Percentiles rank a stretch among this genome's conserved stretches.
phyloP scores from a whole-genome alignment of 2,797 vertebrate species.

The Mus minutoides region DNA sequence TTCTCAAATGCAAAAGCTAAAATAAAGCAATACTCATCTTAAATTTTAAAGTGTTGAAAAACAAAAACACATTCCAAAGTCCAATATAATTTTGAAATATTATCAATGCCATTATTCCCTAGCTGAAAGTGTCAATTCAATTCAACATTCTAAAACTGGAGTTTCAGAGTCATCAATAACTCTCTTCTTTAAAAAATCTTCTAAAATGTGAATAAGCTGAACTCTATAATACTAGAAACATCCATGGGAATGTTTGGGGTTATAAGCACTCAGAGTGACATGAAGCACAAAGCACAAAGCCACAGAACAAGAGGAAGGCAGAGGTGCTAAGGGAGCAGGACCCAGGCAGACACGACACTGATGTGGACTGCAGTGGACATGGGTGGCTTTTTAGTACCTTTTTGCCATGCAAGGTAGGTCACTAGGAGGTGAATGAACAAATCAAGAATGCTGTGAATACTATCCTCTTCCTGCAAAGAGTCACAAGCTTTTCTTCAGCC shows the following conservation, averaged over 20 bases:
- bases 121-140: constrained; percentile 37
- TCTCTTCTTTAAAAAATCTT: neutral
- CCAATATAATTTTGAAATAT: constrained; percentile 70
- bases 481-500: neutral
- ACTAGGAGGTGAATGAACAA: neutral
- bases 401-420: neutral
- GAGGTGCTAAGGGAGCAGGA: neutral
- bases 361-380: rapidly evolving
- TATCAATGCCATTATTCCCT: constrained; percentile 83
- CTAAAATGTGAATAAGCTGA: neutral
- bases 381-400: neutral
- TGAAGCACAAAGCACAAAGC: neutral
- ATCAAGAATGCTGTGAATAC: neutral
- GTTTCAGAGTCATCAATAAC: constrained; percentile 46
- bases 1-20: constrained; percentile 23
- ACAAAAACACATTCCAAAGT: constrained; percentile 77
- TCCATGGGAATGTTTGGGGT: neutral
- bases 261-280: neutral
- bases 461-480: neutral
- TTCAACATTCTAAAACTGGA: neutral
- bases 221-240: neutral
- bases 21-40: constrained; percentile 69
- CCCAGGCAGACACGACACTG: neutral
- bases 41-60: constrained; percentile 14
- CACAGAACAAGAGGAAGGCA: neutral